Evolutionary conservation across 2,888 invertebrate species (phyloP).

Genomic region (Thereva unica): DNA sequence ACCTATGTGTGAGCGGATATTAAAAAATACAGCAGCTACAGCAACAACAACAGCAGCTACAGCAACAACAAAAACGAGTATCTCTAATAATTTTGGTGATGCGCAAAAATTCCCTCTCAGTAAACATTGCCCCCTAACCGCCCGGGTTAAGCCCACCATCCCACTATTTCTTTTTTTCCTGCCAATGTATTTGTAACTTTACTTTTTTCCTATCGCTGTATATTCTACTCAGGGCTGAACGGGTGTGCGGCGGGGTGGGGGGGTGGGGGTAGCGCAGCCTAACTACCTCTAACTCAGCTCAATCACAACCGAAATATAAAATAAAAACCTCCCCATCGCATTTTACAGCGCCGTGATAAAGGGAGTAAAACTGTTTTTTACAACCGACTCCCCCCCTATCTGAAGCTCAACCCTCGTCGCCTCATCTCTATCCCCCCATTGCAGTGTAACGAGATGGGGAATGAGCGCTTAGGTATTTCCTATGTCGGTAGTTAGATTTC

Average conservation of each 20-base stretch:
- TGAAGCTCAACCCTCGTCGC: not conserved
- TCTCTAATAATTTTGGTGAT: slow-evolving; percentile 41
- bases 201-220: slow-evolving; percentile 18
- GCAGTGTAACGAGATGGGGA: slow-evolving; percentile 6
- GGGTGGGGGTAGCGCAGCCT: slow-evolving; percentile 17
- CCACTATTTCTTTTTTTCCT: slow-evolving; percentile 24
- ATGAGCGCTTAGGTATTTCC: slow-evolving; percentile 19
- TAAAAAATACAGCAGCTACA: slow-evolving; percentile 29
- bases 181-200: slow-evolving; percentile 23
- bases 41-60: slow-evolving; percentile 20
- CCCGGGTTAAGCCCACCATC: slow-evolving; percentile 22
- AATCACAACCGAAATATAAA: slow-evolving; percentile 37
- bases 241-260: slow-evolving; percentile 11
- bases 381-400: not conserved
- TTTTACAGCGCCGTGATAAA: not conserved
- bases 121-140: slow-evolving; percentile 20
- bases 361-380: not conserved
- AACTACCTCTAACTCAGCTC: slow-evolving; percentile 29
- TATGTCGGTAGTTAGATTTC: slow-evolving; percentile 24
- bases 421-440: slow-evolving; percentile 6
- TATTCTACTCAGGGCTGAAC: slow-evolving; percentile 1
- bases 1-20: slow-evolving; percentile 33
- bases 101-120: slow-evolving; percentile 38
- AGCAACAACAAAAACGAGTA: slow-evolving; percentile 1
- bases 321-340: not conserved